These are phyloP conservation scores for Lipophrys pholis DNA, from an alignment of 2,113 vertebrate species.

Conservation along the genomic window DNA sequence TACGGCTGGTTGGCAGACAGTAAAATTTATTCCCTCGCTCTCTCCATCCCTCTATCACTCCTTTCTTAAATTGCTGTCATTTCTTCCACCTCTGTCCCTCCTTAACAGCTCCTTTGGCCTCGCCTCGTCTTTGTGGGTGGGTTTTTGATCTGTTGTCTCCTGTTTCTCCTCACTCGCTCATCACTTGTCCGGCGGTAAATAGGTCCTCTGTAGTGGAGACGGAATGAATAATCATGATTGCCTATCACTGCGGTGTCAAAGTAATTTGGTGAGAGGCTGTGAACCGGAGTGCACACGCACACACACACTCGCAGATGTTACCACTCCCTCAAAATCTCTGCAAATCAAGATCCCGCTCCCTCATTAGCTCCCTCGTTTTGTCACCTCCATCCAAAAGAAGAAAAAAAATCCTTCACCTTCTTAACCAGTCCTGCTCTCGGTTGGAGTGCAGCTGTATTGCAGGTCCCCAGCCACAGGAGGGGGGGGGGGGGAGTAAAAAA, in stretches of 20 bases:
- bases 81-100: constrained; percentile 33
- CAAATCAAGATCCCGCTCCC: constrained; percentile 59
- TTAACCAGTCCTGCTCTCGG: constrained; percentile 32
- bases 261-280: constrained; percentile 70
- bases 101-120: constrained; percentile 32
- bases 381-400: constrained; percentile 33
- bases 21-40: constrained; percentile 64
- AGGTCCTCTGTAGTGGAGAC: constrained; percentile 67
- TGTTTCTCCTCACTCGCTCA: constrained; percentile 57
- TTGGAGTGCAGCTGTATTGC: constrained; percentile 55
- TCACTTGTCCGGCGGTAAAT: constrained; percentile 59
- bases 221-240: constrained; percentile 74
- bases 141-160: constrained; percentile 57
- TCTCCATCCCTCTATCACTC: constrained; percentile 14
- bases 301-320: constrained; percentile 1
- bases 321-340: constrained; percentile 31
- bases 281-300: constrained; percentile 24
- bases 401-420: neutral
- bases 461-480: constrained; percentile 49
- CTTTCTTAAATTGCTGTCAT: constrained; percentile 46
- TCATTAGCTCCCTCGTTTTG: constrained; percentile 43
- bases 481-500: neutral
- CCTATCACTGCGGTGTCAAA: constrained; percentile 72
- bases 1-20: constrained; percentile 68
- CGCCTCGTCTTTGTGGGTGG: constrained; percentile 72